Base-by-base conservation (phyloP, 1,140 invertebrate genomes). In the Nomia melanderi region DNA sequence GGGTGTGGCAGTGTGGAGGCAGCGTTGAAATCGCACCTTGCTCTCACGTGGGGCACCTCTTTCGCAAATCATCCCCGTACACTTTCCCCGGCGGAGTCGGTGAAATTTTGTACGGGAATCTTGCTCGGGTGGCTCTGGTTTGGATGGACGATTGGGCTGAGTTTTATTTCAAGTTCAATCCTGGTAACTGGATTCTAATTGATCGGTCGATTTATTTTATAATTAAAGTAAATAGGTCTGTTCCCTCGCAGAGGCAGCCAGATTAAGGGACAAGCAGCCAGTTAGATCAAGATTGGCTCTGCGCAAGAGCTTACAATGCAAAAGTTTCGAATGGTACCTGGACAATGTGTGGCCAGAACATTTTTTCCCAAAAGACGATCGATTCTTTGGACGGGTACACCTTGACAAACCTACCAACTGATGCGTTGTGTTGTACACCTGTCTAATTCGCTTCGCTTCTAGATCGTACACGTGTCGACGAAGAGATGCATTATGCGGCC, bases 1-100 rank as follows among this genome's bases (percentile, higher is more conserved):
- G 98, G 89, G 95, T 98, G 0, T 99, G 99, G 99, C 98, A 99
- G 93, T 99, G 98, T 90, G 99, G 98, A 0, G 99, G 98, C 0
- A 94, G 94, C 59, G 95, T 99, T 0, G 97, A 99, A 93, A 99
- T 99, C 59, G 95, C 96, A 0, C 97, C 98, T 0, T 99, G 99
- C 90, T 99, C 98, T 12, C 97, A 98, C 88, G 98, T 99, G 0
- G 99, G 98, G 0, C 99, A 99, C 91, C 94, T 99, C n/a, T 99
- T 99, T 90, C 94, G 98, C 86, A 98, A 97, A 92, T 97, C 97
- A 50, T 98, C 97, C 6, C 98, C 98, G 0, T 98, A 98, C 86
- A 96, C 96, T 0, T 98, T 98, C 89, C 96, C 96, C 0, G 96
- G 96, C 0, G 97, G 97, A 1, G 96, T 98, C n/a, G 94, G 94